Conservation (phyloP, 2,797 vertebrate species). For the Meriones psammophilus region DNA sequence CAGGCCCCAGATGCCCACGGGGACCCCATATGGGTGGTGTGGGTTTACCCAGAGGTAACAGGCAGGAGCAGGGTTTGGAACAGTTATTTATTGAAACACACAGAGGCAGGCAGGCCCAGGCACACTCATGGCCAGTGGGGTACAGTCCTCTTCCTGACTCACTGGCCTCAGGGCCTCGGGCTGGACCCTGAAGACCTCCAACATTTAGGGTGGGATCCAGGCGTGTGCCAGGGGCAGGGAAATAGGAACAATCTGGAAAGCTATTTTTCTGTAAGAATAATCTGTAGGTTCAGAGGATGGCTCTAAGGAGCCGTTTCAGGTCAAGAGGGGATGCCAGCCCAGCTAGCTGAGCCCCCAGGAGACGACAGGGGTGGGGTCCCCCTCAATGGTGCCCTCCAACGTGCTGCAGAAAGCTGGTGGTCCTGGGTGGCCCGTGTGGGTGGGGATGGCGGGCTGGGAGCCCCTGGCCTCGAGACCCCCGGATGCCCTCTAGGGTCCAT, state of each 20-base stretch:
- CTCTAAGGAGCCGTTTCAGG: slow-evolving; percentile 43
- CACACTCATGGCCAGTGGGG: neutral
- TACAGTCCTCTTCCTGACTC: slow-evolving; percentile 27
- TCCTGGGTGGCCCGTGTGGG: neutral
- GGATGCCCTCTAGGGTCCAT: slow-evolving; percentile 66
- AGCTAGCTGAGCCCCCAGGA: neutral
- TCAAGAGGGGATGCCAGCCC: slow-evolving; percentile 56
- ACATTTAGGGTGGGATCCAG: neutral
- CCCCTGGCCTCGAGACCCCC: slow-evolving; percentile 47
- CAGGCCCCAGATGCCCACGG: too few relatives aligned
- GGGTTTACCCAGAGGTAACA: neutral
- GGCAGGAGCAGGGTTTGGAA: slow-evolving; percentile 45
- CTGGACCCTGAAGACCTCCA: slow-evolving; percentile 55
- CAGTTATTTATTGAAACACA: slow-evolving; percentile 81
- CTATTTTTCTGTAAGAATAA: slow-evolving; percentile 82
- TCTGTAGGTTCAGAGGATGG: slow-evolving; percentile 58
- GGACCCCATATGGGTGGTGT: neutral
- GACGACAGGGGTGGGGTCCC: neutral
- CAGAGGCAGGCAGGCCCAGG: slow-evolving; percentile 46
- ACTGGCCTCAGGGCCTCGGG: neutral
- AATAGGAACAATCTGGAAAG: slow-evolving; percentile 64
- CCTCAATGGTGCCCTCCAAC: slow-evolving; percentile 81
- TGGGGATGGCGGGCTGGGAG: neutral
- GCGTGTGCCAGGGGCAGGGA: neutral
- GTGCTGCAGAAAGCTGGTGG: slow-evolving; percentile 78